Conservation (phyloP, 2,888 invertebrate genomes). For the Limnephilus auricula region DNA sequence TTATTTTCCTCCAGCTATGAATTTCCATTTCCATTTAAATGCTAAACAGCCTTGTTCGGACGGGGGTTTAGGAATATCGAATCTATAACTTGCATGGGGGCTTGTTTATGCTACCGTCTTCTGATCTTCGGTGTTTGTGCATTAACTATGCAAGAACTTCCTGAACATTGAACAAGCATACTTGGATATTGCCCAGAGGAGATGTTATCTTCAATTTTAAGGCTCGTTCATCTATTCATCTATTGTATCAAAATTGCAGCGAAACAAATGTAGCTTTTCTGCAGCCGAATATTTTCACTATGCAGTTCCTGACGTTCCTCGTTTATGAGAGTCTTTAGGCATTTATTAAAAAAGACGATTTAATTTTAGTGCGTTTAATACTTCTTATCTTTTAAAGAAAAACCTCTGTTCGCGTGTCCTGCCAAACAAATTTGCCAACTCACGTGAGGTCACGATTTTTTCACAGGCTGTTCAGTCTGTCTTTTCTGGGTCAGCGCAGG, state of each 20-base stretch:
- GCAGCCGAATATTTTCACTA: background rate
- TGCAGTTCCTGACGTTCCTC: background rate
- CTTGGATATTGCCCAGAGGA: background rate
- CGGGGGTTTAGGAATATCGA: conserved; percentile 25
- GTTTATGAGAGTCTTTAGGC: too few relatives aligned
- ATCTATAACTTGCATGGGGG: background rate
- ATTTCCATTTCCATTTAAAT: conserved; percentile 58
- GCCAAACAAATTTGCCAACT: too few relatives aligned
- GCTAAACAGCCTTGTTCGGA: conserved; percentile 40
- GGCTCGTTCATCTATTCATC: background rate
- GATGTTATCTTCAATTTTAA: background rate
- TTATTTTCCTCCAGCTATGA: conserved; percentile 30
- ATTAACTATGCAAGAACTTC: conserved; percentile 42
- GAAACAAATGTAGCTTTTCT: background rate
- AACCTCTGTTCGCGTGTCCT: too few relatives aligned
- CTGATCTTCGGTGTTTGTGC: conserved; percentile 9
- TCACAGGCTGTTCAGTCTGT: too few relatives aligned
- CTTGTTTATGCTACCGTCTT: conserved; percentile 9
- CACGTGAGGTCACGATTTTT: too few relatives aligned
- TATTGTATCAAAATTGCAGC: background rate
- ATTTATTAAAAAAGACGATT: too few relatives aligned
- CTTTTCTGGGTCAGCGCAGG: too few relatives aligned
- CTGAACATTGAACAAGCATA: background rate
- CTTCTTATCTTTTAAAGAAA: too few relatives aligned
- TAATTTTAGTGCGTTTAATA: too few relatives aligned